phyloP scores from a whole-genome alignment of 1,140 invertebrate species.

The Papilio polytes region DNA sequence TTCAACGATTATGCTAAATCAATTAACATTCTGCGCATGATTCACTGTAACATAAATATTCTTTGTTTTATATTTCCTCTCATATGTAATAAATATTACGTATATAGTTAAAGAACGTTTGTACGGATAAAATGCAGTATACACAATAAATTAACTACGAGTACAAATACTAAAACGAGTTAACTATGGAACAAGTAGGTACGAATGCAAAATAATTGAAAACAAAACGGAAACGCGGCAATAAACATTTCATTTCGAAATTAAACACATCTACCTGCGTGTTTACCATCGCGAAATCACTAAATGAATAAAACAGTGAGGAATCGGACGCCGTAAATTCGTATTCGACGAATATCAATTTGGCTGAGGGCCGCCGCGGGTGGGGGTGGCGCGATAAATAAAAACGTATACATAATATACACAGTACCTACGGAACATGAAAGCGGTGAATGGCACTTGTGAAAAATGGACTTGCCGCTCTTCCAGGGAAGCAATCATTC shows the following conservation, averaged over 20 bases:
- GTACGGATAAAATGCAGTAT: background rate
- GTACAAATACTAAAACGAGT: constrained; percentile 5
- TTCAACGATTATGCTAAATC: constrained; percentile 66
- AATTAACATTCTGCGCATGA: constrained; percentile 56
- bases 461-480: constrained; percentile 83
- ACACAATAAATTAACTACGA: too few species aligned
- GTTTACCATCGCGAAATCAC: constrained; percentile 79
- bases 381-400: constrained; percentile 73
- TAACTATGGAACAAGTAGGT: constrained; percentile 32
- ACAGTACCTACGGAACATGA: constrained; percentile 76
- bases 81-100: too few species aligned
- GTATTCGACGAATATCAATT: constrained; percentile 81
- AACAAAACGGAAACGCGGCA: constrained; percentile 77
- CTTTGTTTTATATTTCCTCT: background rate
- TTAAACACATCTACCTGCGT: constrained; percentile 82
- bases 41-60: background rate
- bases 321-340: constrained; percentile 79
- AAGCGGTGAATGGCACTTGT: constrained; percentile 83
- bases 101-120: background rate
- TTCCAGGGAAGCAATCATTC: constrained; percentile 83
- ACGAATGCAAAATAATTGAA: constrained; percentile 59
- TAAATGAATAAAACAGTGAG: constrained; percentile 83
- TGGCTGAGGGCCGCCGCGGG: constrained; percentile 63
- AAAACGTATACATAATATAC: constrained; percentile 80
- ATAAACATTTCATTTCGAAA: constrained; percentile 82